Evolutionary conservation across 2,113 vertebrate genomes (phyloP).

Genomic region (Synchiropus splendidus): DNA sequence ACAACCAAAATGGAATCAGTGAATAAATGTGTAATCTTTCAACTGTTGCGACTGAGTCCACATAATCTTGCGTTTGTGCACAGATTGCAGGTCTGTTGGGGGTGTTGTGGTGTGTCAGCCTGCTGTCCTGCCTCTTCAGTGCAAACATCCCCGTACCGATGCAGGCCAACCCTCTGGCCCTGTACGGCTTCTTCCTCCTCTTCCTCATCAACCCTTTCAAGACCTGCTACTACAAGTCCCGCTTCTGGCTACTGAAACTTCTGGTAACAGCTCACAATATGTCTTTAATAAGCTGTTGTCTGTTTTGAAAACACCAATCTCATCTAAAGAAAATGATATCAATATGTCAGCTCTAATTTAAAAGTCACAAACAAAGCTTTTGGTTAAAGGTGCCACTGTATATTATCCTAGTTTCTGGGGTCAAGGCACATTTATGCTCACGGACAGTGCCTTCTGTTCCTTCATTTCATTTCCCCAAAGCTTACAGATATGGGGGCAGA

Average conservation of each 20-base stretch:
- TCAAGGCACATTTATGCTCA: too few species aligned
- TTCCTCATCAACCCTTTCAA: constrained; percentile 98
- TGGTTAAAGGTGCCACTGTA: too few species aligned
- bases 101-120: constrained; percentile 93
- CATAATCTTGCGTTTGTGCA: neutral
- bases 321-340: too few species aligned
- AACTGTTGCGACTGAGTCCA: neutral
- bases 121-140: constrained; percentile 87
- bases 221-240: constrained; percentile 97
- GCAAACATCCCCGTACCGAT: constrained; percentile 74
- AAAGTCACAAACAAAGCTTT: too few species aligned
- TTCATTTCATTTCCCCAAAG: too few species aligned
- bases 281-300: too few species aligned
- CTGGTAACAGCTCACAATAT: constrained; percentile 69
- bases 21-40: neutral
- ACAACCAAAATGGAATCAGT: neutral
- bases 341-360: too few species aligned
- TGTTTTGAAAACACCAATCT: too few species aligned
- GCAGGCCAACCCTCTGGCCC: constrained; percentile 86
- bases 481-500: too few species aligned
- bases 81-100: constrained; percentile 85
- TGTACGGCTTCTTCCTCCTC: constrained; percentile 94
- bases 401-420: too few species aligned
- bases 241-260: constrained; percentile 97
- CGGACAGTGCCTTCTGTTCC: too few species aligned